Percentiles rank a stretch among this genome's conserved stretches.
Conservation (phyloP, 2,888 invertebrate genomes). For the Euplagia quadripunctaria region DNA sequence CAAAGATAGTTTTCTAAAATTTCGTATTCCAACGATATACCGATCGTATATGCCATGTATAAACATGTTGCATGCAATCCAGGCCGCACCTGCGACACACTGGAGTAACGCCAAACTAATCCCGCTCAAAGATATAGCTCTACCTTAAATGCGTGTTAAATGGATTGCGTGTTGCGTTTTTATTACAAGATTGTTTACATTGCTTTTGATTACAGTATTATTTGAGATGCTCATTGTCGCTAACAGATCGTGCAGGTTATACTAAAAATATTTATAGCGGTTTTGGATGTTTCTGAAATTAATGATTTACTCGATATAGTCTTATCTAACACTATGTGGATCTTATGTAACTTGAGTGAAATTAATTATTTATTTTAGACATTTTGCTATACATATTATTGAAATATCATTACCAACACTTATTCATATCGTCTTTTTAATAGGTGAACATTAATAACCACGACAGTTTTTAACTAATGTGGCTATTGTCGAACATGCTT, state of each 20-base stretch:
- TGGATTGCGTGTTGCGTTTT: conserved; percentile 6
- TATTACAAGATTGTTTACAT: not conserved
- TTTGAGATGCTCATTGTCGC: not conserved
- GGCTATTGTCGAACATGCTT: no score
- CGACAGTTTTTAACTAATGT: no score
- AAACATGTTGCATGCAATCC: conserved; percentile 32
- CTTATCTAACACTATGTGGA: no score
- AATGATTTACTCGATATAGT: no score
- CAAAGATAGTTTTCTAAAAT: conserved; percentile 23
- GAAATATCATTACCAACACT: no score
- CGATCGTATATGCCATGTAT: not conserved
- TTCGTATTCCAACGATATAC: conserved; percentile 31
- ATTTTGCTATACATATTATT: no score
- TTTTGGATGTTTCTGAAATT: not conserved
- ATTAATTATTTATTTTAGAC: no score
- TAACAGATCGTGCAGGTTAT: not conserved
- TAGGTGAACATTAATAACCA: no score
- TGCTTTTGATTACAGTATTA: not conserved
- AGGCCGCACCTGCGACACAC: conserved; percentile 38
- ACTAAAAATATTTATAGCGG: not conserved
- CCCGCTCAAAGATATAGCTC: not conserved
- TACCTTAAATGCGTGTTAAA: conserved; percentile 2
- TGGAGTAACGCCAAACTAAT: conserved; percentile 41
- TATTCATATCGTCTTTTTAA: no score
- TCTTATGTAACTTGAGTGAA: no score